phyloP scores from a whole-genome alignment of 2,797 vertebrate species.

The Sternotherus odoratus region DNA sequence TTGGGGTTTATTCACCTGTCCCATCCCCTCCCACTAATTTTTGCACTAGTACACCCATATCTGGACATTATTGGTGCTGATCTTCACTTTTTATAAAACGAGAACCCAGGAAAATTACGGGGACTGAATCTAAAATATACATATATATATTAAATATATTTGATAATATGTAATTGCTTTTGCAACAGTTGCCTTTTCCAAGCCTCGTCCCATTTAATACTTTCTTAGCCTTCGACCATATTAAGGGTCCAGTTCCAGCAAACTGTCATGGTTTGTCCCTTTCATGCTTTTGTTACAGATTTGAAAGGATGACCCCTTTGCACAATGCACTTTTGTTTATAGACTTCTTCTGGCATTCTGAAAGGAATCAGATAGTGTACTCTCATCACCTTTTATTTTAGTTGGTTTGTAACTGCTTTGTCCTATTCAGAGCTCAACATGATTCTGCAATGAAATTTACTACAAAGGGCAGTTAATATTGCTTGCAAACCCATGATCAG shows the following conservation, averaged over 20 bases:
- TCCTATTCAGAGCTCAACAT: conserved; percentile 20
- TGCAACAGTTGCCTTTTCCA: background rate
- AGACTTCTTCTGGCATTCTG: conserved; percentile 71
- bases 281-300: conserved; percentile 71
- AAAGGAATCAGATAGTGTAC: conserved; percentile 38
- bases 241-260: background rate
- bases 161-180: background rate
- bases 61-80: background rate
- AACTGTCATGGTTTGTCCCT: conserved; percentile 38
- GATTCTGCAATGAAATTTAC: conserved; percentile 58
- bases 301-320: conserved; percentile 57
- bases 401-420: conserved; percentile 56
- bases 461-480: conserved; percentile 67
- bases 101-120: background rate
- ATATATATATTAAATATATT: background rate
- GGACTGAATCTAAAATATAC: background rate
- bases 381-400: conserved; percentile 60
- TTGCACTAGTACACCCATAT: background rate
- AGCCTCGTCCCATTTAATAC: background rate
- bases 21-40: background rate
- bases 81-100: background rate
- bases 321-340: conserved; percentile 46
- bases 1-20: background rate
- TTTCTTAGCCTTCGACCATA: background rate
- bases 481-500: conserved; percentile 66